A percentile compares a stretch with the other conserved stretches of the same genome.
phyloP scores from a whole-genome alignment of 2,797 vertebrate genomes.

The Momotus momota region DNA sequence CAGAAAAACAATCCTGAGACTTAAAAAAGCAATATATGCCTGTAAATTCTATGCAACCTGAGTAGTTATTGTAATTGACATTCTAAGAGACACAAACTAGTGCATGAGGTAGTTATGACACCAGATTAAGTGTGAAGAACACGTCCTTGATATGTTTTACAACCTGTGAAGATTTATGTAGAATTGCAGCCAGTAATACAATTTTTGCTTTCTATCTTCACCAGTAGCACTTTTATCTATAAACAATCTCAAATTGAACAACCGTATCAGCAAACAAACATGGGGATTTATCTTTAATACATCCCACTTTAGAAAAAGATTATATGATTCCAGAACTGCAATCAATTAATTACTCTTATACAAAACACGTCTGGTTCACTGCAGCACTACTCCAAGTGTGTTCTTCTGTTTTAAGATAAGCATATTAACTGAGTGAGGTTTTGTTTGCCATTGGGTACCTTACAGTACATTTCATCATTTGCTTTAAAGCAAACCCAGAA shows the following conservation, averaged over 20 bases:
- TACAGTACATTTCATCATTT: background rate
- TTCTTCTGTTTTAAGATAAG: background rate
- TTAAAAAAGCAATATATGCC: background rate
- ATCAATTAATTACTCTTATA: background rate
- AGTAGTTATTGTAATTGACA: background rate
- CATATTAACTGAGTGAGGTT: background rate
- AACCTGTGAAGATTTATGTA: background rate
- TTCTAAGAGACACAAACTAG: background rate
- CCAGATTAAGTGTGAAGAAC: background rate
- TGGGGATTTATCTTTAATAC: rapidly evolving
- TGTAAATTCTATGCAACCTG: background rate
- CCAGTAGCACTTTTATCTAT: background rate
- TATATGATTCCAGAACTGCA: background rate
- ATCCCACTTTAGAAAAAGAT: background rate
- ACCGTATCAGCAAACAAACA: rapidly evolving
- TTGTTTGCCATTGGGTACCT: background rate
- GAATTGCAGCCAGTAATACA: background rate
- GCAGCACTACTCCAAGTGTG: background rate
- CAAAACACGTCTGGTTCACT: background rate
- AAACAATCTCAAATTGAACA: background rate
- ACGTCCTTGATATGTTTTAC: background rate
- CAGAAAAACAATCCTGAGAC: background rate
- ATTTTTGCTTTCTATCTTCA: background rate
- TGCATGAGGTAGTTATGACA: background rate
- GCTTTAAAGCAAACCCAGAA: background rate